These are phyloP conservation scores for Oopsacas minuta DNA, from an alignment of 37 sponge, comb jelly and placozoan genomes.

Conservation along the genomic window DNA sequence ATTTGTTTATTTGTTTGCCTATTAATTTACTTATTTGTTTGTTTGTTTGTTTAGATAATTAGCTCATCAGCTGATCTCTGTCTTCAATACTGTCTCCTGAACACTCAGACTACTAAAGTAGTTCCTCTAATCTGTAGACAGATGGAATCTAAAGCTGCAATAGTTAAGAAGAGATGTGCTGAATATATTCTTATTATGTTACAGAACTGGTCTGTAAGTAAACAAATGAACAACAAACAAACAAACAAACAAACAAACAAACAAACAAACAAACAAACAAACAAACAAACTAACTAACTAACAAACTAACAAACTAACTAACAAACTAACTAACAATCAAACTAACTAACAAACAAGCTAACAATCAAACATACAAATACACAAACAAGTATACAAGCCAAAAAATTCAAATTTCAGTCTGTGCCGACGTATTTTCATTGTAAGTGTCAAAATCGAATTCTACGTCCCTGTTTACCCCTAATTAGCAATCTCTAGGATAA, in stretches of 20 bases:
- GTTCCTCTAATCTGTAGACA: not conserved
- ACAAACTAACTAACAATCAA: not conserved
- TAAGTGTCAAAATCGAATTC: too few relatives aligned
- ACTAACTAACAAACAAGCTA: not conserved
- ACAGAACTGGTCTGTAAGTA: not conserved
- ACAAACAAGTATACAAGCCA: not conserved
- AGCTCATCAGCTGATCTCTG: conserved; percentile 2
- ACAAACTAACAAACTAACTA: conserved; percentile 3
- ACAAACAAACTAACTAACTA: not conserved
- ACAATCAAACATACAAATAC: not conserved
- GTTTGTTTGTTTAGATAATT: not conserved
- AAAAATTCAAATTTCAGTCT: not conserved
- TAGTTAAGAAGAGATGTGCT: not conserved
- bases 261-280: not conserved
- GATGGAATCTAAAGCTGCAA: not conserved
- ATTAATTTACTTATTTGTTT: not conserved
- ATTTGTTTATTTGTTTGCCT: not conserved
- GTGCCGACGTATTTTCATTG: too few relatives aligned
- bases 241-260: conserved; percentile 12
- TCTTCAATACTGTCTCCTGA: conserved; percentile 6
- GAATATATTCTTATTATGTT: not conserved
- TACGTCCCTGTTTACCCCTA: too few relatives aligned
- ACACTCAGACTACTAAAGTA: not conserved
- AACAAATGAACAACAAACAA: not conserved
- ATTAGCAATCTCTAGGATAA: too few relatives aligned